Evolutionary conservation across 2,797 vertebrate species (phyloP).

Genomic region (Pipistrellus pygmaeus): DNA sequence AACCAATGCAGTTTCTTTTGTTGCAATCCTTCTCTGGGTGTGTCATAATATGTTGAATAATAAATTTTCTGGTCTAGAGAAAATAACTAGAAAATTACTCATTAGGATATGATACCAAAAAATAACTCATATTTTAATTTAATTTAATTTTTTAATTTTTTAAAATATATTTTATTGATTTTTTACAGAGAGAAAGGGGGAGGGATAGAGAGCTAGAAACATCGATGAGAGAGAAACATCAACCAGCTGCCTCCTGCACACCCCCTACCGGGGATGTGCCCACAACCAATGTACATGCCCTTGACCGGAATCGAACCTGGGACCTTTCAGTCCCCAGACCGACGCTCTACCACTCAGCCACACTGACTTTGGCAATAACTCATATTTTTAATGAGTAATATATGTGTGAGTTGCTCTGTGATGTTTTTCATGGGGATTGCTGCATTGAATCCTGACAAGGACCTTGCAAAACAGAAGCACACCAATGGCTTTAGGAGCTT

Average conservation of each 20-base stretch:
- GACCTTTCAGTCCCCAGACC: no score
- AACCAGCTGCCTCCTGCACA: no score
- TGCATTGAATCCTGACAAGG: not conserved
- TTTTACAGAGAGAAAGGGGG: no score
- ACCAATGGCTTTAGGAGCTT: not conserved
- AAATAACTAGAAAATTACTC: not conserved
- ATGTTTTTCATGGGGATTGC: not conserved
- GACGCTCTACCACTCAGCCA: no score
- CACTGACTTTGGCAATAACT: not conserved
- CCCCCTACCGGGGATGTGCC: no score
- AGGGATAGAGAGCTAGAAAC: no score
- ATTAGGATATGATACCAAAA: not conserved
- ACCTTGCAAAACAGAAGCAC: not conserved
- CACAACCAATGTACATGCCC: no score
- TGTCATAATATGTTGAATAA: not conserved
- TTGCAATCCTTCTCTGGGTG: not conserved
- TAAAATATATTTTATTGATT: no score
- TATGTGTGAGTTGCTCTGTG: not conserved
- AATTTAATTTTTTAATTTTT: no score
- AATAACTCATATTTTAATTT: not conserved
- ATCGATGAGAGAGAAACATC: no score
- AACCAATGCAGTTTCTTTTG: not conserved
- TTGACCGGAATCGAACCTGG: no score
- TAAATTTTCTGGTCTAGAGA: not conserved
- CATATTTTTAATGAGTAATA: not conserved